Evolutionary conservation across 2,113 vertebrate species (phyloP), one percentile per base, ranked within the genome.

Genomic region (Poecile atricapillus): DNA sequence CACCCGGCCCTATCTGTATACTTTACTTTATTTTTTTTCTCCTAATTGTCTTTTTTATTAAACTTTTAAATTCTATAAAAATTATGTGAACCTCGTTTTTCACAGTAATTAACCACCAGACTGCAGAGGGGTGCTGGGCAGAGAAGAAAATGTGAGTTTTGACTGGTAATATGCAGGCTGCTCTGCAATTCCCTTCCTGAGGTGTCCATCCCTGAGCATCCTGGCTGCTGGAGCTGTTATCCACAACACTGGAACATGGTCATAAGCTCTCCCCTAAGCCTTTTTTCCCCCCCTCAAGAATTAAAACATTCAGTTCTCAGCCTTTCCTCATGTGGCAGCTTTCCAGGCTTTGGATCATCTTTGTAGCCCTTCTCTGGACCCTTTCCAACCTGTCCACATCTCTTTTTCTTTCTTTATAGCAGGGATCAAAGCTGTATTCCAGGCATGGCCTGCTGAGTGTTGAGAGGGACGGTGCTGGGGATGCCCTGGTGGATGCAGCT

Each of bases 191-290:
- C 37, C 7, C 59, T 15, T 24, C 22, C 68, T 33, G 18, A 9
- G 6, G 3, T 2, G 27, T 0, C 52, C 43, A 9, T 3, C 67
- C 7, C 33, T 22, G 44, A 56, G 12, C 22, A 1, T 6, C 11
- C 44, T 58, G 59, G 25, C 37, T 67, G 44, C 52, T 80, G 58
- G 7, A 12, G 43, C 59, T 52, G 14, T 5, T 35, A 4, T 2
- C 33, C 28, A 33, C 46, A 43, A 0, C 17, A 1, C 46, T 59
- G 46, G 16, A 12, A 13, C 27, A 14, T 0, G 0, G 1, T 14
- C 33, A 44, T 0, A 12, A 77, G 4, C 9, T 68, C 47, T 52
- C 27, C 46, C 63, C 17, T 31, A 27, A 59, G 11, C 62, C 31
- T 68, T 52, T 47, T n/a, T 31, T 31, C 39, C 39, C 2, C 24